These are phyloP conservation scores for Eulemur coronatus DNA, from an alignment of 2,797 vertebrate species.

Conservation along the genomic window DNA sequence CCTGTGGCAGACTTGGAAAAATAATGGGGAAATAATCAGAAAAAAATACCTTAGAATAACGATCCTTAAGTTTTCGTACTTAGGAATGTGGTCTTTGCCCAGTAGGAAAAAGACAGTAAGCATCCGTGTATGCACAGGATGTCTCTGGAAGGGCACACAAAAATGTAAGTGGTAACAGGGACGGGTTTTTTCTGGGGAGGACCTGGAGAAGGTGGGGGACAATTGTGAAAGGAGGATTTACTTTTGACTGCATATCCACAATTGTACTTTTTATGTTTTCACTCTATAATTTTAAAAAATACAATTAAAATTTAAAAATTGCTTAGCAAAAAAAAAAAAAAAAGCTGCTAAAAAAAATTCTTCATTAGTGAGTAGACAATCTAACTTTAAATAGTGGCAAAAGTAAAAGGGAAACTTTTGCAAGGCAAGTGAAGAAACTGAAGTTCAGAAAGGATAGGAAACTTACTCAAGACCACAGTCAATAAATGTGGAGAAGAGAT, in stretches of 20 bases:
- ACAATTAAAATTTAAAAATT: neutral
- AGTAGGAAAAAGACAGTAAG: neutral
- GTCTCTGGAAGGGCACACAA: neutral
- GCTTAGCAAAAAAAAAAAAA: neutral
- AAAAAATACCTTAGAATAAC: neutral
- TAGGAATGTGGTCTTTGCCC: neutral
- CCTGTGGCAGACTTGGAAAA: conserved; percentile 94
- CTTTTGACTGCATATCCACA: neutral
- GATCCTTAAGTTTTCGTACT: neutral
- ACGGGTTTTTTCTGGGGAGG: neutral
- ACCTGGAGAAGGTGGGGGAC: neutral
- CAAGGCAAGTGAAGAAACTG: neutral
- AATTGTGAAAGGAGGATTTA: neutral
- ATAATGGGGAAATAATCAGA: conserved; percentile 2
- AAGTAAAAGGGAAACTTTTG: neutral
- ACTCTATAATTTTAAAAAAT: neutral
- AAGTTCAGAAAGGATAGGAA: neutral
- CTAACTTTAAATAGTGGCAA: neutral
- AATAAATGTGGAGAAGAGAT: neutral
- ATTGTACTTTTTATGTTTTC: neutral
- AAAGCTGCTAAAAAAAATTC: neutral
- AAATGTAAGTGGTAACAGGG: neutral
- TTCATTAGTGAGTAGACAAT: neutral
- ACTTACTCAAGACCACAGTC: neutral
- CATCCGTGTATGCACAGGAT: neutral